Evolutionary conservation across 2,888 invertebrate genomes (phyloP).

Genomic region (Encarsia formosa): DNA sequence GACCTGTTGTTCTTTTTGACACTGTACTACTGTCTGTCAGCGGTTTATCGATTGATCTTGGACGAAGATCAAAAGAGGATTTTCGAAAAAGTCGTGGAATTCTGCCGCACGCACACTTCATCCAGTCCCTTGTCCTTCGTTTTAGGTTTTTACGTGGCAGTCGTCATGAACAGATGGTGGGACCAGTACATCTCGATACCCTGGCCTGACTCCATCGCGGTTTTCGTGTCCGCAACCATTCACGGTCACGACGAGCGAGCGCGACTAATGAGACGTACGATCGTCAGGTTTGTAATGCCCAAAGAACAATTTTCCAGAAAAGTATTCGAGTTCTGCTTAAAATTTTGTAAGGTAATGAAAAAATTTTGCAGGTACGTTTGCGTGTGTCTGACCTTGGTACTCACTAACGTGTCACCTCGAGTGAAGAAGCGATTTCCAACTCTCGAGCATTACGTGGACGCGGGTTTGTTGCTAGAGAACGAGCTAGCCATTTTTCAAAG

Average conservation of each 20-base stretch:
- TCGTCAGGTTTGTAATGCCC: conserved; percentile 52
- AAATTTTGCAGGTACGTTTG: conserved; percentile 59
- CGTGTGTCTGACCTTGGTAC: conserved; percentile 81
- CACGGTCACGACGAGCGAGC: conserved; percentile 58
- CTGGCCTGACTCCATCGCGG: conserved; percentile 59
- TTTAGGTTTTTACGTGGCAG: conserved; percentile 88
- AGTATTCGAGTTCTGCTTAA: too few relatives aligned
- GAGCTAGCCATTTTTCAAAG: conserved; percentile 75
- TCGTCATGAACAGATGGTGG: conserved; percentile 89
- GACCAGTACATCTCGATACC: conserved; percentile 59
- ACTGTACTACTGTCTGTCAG: conserved; percentile 74
- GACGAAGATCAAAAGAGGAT: conserved; percentile 65
- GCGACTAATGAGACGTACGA: conserved; percentile 57
- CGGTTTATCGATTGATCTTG: conserved; percentile 71
- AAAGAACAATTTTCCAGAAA: too few relatives aligned
- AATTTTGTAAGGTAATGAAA: too few relatives aligned
- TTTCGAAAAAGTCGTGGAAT: conserved; percentile 78
- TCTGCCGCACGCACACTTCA: conserved; percentile 82
- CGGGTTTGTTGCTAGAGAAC: conserved; percentile 76
- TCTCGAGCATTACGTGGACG: conserved; percentile 77
- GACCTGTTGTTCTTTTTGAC: conserved; percentile 77
- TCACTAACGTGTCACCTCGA: conserved; percentile 79
- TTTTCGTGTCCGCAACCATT: conserved; percentile 58
- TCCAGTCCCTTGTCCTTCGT: conserved; percentile 91
- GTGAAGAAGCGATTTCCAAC: conserved; percentile 88